Evolutionary conservation across 2,113 vertebrate genomes (phyloP).

Genomic region (Chaetops frenatus): DNA sequence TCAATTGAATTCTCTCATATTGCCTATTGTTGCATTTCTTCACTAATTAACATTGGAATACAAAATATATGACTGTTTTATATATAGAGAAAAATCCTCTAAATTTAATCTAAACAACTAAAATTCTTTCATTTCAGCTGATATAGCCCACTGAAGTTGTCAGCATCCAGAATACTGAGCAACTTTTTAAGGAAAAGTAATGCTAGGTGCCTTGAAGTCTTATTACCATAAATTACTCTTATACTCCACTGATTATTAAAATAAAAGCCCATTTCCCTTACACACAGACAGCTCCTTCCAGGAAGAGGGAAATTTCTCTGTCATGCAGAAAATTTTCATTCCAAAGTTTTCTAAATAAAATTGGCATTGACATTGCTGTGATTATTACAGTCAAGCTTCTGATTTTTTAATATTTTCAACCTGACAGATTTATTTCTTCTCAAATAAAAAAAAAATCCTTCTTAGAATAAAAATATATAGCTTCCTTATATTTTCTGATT

Average conservation of each 20-base stretch:
- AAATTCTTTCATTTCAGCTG: not conserved
- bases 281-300: not conserved
- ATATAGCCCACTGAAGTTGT: not conserved
- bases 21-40: not conserved
- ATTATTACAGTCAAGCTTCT: slow-evolving; percentile 73
- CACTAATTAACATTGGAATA: not conserved
- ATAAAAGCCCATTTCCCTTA: slow-evolving; percentile 61
- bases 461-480: slow-evolving; percentile 62
- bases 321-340: slow-evolving; percentile 23
- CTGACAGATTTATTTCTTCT: slow-evolving; percentile 77
- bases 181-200: slow-evolving; percentile 63
- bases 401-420: slow-evolving; percentile 77
- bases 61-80: not conserved
- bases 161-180: slow-evolving; percentile 20
- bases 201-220: not conserved
- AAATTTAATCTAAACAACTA: not conserved
- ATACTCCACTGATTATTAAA: slow-evolving; percentile 60
- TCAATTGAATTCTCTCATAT: not conserved
- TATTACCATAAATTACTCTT: slow-evolving; percentile 55
- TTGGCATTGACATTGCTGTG: slow-evolving; percentile 66
- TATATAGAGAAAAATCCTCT: not conserved
- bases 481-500: slow-evolving; percentile 61
- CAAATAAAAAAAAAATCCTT: slow-evolving; percentile 67
- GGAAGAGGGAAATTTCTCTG: not conserved
- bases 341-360: slow-evolving; percentile 31